These are phyloP conservation scores for Scolanthus callimorphus DNA, from an alignment of 92 coral and sea anemone genomes.

Conservation along the genomic window DNA sequence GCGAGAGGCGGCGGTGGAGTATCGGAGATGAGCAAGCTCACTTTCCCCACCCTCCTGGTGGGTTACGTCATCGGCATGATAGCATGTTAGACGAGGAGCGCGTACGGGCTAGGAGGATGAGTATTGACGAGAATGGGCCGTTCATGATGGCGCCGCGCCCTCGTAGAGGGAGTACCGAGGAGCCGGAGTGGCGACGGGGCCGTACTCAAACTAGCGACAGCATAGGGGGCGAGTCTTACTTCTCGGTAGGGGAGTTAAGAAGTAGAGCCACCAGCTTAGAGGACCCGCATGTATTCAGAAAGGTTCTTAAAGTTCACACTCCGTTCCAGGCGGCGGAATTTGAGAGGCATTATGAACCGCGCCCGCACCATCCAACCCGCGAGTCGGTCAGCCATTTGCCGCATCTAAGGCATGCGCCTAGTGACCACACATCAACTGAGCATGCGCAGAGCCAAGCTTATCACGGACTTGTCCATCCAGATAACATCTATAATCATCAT, in stretches of 20 bases:
- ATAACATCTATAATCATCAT: slow-evolving; percentile 76
- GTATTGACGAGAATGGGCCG: slow-evolving; percentile 27
- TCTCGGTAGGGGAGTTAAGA: slow-evolving; percentile 26
- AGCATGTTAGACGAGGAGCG: slow-evolving; percentile 37
- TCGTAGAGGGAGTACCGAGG: slow-evolving; percentile 12
- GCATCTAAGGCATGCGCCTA: not conserved
- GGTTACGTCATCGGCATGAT: slow-evolving; percentile 12
- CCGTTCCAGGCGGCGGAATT: not conserved
- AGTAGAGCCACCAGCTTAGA: slow-evolving; percentile 17
- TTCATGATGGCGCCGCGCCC: slow-evolving; percentile 10
- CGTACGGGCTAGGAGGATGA: slow-evolving; percentile 3
- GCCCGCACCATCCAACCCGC: not conserved
- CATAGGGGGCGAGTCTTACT: slow-evolving; percentile 25
- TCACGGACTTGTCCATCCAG: slow-evolving; percentile 66
- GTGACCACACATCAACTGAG: not conserved
- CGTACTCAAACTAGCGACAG: slow-evolving; percentile 8
- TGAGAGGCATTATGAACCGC: not conserved
- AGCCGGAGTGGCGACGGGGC: slow-evolving; percentile 24
- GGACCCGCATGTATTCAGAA: slow-evolving; percentile 2
- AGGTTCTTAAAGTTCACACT: not conserved
- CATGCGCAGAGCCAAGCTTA: slow-evolving; percentile 40
- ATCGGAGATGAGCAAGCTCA: not conserved
- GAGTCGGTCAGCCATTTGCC: not conserved
- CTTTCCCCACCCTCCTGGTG: not conserved
- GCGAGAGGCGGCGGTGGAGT: not conserved